Percentiles rank a stretch among this genome's conserved stretches.
Evolutionary conservation across 2,888 invertebrate genomes (phyloP).

Genomic region (Agrenia bidenticulata): DNA sequence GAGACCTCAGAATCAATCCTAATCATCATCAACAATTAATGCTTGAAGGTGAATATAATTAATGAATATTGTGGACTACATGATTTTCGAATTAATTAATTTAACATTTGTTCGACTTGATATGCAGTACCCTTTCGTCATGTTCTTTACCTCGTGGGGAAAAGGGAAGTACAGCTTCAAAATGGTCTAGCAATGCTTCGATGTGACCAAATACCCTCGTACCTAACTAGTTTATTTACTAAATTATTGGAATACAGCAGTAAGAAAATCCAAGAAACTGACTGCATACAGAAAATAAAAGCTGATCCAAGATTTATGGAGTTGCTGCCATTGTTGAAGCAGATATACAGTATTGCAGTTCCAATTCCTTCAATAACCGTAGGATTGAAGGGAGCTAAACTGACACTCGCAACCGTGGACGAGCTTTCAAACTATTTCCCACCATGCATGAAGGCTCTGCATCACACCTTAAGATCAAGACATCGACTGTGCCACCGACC

Average conservation of each 20-base stretch:
- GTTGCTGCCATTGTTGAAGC: not conserved
- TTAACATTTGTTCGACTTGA: no score
- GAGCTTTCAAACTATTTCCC: slow-evolving; percentile 55
- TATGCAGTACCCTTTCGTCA: slow-evolving; percentile 62
- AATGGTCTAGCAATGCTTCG: slow-evolving; percentile 62
- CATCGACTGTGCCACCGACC: slow-evolving; percentile 68
- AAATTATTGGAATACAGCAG: slow-evolving; percentile 9
- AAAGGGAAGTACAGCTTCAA: slow-evolving; percentile 60
- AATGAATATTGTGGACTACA: no score
- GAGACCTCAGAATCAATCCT: no score
- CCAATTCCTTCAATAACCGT: no score
- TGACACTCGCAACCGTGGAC: slow-evolving; percentile 3
- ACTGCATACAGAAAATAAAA: not conserved
- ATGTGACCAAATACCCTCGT: slow-evolving; percentile 55
- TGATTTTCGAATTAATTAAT: no score
- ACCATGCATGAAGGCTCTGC: slow-evolving; percentile 68
- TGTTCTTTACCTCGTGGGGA: slow-evolving; percentile 61
- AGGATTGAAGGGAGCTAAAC: not conserved
- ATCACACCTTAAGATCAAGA: slow-evolving; percentile 60
- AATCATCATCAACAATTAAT: no score
- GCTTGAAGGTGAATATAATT: no score
- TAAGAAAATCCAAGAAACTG: slow-evolving; percentile 3
- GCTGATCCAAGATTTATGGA: not conserved
- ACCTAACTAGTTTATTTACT: slow-evolving; percentile 9
- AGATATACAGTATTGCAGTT: not conserved